Evolutionary conservation across 2,113 vertebrate genomes (phyloP), one percentile per base, ranked within the genome.

Genomic region (Scophthalmus maximus): DNA sequence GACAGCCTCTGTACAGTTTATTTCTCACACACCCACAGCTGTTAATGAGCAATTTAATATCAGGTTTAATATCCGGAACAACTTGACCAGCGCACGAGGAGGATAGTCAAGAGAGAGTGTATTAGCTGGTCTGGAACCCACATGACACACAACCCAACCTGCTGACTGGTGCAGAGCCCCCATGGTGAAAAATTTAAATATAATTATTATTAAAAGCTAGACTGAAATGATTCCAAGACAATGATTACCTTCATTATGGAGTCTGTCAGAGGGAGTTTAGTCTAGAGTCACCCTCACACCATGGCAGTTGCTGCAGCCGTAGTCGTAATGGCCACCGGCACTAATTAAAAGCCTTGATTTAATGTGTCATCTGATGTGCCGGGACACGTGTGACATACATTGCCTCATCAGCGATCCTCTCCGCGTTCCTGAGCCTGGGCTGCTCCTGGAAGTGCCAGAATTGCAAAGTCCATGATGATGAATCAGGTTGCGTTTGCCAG

Each of bases 291-390:
- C 72, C 73, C 74, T 81, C 71, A 68, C 18, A 27, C 30, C 49
- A 64, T 36, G 44, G 32, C 29, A 23, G 68, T 59, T 73, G 23
- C 62, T 38, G 29, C 46, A 59, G 62, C 46, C 63, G 65, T 52
- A 69, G 61, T 29, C 8, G 14, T 64, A 50, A 87, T 58, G 22
- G 77, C 83, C 56, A 53, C 30, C 52, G 76, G 79, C 69, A 44
- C 60, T 81, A 82, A 84, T 86, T 91, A 88, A 84, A 88, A 81
- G 40, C 53, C 51, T 78, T 83, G 27, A 79, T 79, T 83, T 79
- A 78, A 88, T 69, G 67, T 75, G 73, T 52, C 60, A 73, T 73
- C 64, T 73, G 50, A 81, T 79, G 68, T 63, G 61, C 22, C 5
- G 11, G 55, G 80, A 83, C 74, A 67, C 51, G 50, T 71, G 34